phyloP scores from a whole-genome alignment of 2,113 vertebrate genomes.

The Piaya cayana region DNA sequence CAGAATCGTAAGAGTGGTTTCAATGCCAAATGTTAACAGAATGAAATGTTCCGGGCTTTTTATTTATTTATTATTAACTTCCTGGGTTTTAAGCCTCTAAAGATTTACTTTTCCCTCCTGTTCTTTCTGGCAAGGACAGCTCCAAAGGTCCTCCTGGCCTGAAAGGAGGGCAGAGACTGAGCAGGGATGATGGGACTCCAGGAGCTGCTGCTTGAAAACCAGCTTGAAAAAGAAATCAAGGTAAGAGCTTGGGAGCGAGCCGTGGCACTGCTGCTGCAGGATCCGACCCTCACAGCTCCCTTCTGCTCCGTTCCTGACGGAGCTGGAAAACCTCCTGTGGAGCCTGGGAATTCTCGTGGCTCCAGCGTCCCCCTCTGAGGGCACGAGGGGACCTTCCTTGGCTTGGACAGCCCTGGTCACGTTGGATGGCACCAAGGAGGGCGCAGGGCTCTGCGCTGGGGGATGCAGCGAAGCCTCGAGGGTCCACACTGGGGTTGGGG shows the following conservation, averaged over 20 bases:
- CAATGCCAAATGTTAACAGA: background rate
- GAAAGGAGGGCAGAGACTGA: background rate
- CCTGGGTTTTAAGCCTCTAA: background rate
- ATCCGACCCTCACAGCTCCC: background rate
- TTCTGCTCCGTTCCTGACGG: background rate
- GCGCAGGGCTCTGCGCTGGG: background rate
- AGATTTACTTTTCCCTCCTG: background rate
- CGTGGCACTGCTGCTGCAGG: background rate
- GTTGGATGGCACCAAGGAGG: background rate
- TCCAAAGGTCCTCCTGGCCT: background rate
- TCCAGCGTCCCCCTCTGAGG: background rate
- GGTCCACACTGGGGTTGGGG: background rate
- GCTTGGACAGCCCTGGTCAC: accelerated
- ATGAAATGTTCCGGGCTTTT: background rate
- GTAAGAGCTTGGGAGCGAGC: background rate
- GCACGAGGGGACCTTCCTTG: background rate
- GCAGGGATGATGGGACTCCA: background rate
- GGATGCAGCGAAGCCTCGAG: accelerated
- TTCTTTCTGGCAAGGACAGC: accelerated
- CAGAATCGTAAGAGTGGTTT: background rate
- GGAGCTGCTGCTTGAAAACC: background rate
- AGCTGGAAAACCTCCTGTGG: background rate
- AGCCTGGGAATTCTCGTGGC: no score
- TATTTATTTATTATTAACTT: background rate
- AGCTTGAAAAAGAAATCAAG: background rate